Conservation (phyloP, 1,140 invertebrate species). For the Drosophila subpulchrella region DNA sequence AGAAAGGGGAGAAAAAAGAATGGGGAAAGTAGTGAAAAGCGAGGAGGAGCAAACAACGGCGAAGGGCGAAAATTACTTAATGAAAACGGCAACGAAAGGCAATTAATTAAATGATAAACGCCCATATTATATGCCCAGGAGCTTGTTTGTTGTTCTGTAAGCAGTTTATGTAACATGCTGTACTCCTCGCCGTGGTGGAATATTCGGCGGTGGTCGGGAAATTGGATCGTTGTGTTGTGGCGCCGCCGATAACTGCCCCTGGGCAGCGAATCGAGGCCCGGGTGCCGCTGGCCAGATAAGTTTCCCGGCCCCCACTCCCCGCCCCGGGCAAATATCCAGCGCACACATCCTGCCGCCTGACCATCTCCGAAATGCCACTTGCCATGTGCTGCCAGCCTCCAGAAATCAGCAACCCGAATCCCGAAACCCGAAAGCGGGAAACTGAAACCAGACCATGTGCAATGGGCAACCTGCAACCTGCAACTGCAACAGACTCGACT, state of each 20-base stretch:
- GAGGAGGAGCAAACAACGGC: conserved; percentile 20
- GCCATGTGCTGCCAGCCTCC: background rate
- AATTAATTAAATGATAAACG: conserved; percentile 71
- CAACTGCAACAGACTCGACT: conserved; percentile 23
- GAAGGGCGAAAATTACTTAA: conserved; percentile 58
- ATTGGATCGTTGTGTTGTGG: background rate
- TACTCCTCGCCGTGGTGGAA: background rate
- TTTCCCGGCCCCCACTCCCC: background rate
- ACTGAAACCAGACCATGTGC: background rate
- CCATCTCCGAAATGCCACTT: background rate
- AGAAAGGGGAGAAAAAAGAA: conserved; percentile 3
- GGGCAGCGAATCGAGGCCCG: conserved; percentile 27
- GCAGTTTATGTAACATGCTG: conserved; percentile 52
- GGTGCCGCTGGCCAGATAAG: conserved; percentile 39
- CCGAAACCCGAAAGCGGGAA: background rate
- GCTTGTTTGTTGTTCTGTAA: conserved; percentile 53
- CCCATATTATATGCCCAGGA: conserved; percentile 59
- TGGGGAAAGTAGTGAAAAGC: background rate
- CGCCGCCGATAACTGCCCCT: conserved; percentile 12
- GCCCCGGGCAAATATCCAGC: background rate
- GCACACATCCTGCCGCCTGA: conserved; percentile 1
- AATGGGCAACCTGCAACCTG: background rate
- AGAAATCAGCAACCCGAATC: background rate
- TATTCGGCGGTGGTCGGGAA: background rate
- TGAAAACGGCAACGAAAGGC: conserved; percentile 64